A percentile compares a stretch with the other conserved stretches of the same genome.
Evolutionary conservation across 2,113 vertebrate species (phyloP).

Genomic region (Misgurnus anguillicaudatus): DNA sequence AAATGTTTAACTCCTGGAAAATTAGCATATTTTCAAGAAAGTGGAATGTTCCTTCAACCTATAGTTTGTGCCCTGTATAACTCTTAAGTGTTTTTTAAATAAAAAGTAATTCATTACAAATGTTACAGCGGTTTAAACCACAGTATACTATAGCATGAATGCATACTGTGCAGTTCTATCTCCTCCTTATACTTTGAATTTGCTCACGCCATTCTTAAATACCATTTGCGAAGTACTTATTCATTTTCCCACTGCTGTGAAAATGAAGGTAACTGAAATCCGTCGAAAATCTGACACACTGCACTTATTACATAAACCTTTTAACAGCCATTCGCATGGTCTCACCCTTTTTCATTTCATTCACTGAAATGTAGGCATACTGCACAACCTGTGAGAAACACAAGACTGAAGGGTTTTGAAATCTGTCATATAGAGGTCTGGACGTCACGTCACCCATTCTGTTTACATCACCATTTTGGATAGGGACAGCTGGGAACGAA

Average conservation of each 20-base stretch:
- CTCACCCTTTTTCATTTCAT: background rate
- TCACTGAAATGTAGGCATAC: background rate
- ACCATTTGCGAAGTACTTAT: background rate
- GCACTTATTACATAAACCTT: background rate
- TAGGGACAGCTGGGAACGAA: no score
- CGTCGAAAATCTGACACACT: background rate
- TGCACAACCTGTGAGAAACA: background rate
- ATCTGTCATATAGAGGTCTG: background rate
- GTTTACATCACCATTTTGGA: no score
- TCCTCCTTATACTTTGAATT: background rate
- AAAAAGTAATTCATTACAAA: no score
- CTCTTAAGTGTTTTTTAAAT: no score
- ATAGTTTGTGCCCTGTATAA: no score
- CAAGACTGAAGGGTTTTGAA: background rate
- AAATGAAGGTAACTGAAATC: background rate
- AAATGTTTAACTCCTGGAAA: no score
- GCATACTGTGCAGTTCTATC: background rate
- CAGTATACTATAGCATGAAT: no score
- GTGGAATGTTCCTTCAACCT: no score
- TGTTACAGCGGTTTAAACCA: no score
- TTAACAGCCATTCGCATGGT: background rate
- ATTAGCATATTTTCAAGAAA: no score
- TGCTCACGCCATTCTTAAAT: background rate
- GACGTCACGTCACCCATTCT: background rate
- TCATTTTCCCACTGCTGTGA: background rate